Conservation (phyloP, 1,140 invertebrate genomes). For the Heliconius eleuchia region DNA sequence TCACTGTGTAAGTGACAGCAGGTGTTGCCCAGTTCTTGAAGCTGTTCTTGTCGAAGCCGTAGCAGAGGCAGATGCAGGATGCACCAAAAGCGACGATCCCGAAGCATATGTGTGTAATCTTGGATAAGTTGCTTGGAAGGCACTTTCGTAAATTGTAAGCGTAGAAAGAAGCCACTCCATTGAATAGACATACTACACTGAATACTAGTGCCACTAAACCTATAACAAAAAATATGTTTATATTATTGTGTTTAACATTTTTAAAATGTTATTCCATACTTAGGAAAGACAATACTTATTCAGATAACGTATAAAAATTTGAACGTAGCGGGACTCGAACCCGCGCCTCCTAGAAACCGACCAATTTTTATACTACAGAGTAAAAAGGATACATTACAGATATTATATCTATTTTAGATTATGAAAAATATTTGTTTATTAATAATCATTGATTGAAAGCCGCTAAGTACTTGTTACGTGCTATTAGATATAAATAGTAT, state of each 20-base stretch:
- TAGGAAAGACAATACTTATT: no score
- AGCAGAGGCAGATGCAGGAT: slow-evolving; percentile 51
- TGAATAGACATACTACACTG: slow-evolving; percentile 43
- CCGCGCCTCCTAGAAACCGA: no score
- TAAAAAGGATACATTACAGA: neutral
- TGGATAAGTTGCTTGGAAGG: slow-evolving; percentile 54
- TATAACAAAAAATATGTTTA: slow-evolving; percentile 30
- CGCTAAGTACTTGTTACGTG: no score
- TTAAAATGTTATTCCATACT: no score
- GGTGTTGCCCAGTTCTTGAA: slow-evolving; percentile 53
- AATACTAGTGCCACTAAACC: slow-evolving; percentile 51
- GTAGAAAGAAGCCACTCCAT: slow-evolving; percentile 54
- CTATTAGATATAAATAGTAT: no score
- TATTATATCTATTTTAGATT: neutral
- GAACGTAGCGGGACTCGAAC: no score
- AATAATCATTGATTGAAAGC: neutral
- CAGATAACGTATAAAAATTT: no score
- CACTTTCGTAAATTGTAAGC: slow-evolving; percentile 48
- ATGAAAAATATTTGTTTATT: neutral
- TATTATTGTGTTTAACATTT: no score
- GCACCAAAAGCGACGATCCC: slow-evolving; percentile 52
- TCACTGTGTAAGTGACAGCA: slow-evolving; percentile 40
- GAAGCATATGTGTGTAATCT: slow-evolving; percentile 58
- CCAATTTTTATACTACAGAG: neutral
- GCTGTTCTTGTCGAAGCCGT: slow-evolving; percentile 51